Percentiles rank a stretch among this genome's conserved stretches.
Evolutionary conservation across 2,113 vertebrate species (phyloP).

Genomic region (Dipodomys ordii): DNA sequence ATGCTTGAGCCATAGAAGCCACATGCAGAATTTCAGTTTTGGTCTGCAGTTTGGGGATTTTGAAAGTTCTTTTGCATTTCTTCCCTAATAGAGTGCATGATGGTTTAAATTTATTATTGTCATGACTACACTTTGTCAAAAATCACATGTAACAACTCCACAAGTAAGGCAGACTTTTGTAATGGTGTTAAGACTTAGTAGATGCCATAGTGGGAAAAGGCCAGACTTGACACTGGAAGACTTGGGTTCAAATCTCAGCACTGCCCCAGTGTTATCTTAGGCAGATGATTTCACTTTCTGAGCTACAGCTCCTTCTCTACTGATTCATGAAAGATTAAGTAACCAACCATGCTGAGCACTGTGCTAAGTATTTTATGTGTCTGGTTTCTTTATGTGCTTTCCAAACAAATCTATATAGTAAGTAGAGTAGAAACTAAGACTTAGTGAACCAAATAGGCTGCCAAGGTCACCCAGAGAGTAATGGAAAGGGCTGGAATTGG

Average conservation of each 20-base stretch:
- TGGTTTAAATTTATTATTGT: too few relatives aligned
- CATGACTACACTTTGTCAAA: too few relatives aligned
- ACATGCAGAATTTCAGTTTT: too few relatives aligned
- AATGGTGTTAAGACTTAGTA: neutral
- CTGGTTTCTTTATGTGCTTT: neutral
- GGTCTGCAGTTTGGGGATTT: too few relatives aligned
- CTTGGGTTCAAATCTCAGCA: neutral
- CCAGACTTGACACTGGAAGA: slow-evolving; percentile 41
- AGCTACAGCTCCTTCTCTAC: neutral
- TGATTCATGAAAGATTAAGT: neutral
- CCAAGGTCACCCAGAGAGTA: neutral
- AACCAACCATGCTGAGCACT: neutral
- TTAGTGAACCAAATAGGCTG: neutral
- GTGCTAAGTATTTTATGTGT: neutral
- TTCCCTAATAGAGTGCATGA: too few relatives aligned
- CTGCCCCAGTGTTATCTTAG: neutral
- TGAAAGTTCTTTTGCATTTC: too few relatives aligned
- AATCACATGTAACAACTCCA: too few relatives aligned
- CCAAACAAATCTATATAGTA: neutral
- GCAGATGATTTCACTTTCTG: neutral
- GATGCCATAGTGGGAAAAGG: neutral
- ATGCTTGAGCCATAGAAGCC: too few relatives aligned
- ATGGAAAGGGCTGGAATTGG: neutral
- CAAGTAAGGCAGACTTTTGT: neutral
- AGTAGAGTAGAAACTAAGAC: neutral